Base-by-base conservation (phyloP, 2,888 invertebrate species). In the Drosophila helvetica region DNA sequence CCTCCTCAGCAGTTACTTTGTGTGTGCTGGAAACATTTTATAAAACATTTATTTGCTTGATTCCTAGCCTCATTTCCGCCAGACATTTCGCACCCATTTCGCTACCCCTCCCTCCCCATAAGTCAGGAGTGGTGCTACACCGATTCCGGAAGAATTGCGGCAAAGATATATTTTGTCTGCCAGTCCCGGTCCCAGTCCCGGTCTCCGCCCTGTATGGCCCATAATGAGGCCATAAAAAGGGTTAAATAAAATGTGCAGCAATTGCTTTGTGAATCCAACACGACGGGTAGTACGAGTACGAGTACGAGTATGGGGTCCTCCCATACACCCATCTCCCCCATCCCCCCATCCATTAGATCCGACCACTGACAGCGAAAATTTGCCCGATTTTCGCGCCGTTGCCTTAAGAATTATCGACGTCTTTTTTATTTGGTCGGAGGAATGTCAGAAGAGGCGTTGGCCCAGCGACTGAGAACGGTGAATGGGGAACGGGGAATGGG, bases 41-140 rank as follows among this genome's bases (percentile, higher is more conserved):
- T 86, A 88, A 86, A 88, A 88, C 86, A 88, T 86, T 88, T 88
- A 86, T 88, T 86, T 88, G 86, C 86, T 86, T 86, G 86, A 86
- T 88, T 86, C 86, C 80, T 86, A 86, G 88, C 86, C 86, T 80
- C 86, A 86, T 88, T 86, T 86, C 86, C 86, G 78, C 72, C 63
- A 61, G 45, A 54, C 79, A 64, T 62, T 69, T 76, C 66, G 63
- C 63, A 75, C 75, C 61, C 78, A 50, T 51, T 57, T 42, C 43
- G 52, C 17, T 15, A 17, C 25, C 18, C 7, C 9, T n/a, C 25
- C 18, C 47, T n/a, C 8, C 51, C 19, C 50, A 48, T 48, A 55
- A 55, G 43, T 43, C 54, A 45, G 6, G 38, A 38, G 38, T 38
- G 38, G 38, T 38, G 38, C 38, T 38, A 38, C 15, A 12, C 33